Percentiles rank a stretch among this genome's conserved stretches.
phyloP scores from a whole-genome alignment of 1,140 invertebrate genomes.

The Calephelis nemesis region DNA sequence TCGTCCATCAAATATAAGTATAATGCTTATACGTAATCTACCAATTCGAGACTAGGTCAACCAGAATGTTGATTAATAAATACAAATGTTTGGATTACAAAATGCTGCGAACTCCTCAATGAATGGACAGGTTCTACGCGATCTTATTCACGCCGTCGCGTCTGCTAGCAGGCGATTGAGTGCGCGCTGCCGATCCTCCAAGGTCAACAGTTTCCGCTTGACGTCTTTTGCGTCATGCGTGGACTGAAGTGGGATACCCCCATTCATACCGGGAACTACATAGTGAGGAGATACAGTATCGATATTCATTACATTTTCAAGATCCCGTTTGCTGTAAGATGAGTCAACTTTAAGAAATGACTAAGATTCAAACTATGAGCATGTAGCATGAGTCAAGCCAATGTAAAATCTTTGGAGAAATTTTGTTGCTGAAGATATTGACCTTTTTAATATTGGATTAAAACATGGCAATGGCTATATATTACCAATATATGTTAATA shows the following conservation, averaged over 20 bases:
- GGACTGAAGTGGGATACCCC: not conserved
- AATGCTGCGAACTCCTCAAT: no score
- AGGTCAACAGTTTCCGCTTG: conserved; percentile 9
- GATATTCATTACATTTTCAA: conserved; percentile 1
- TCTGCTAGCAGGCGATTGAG: not conserved
- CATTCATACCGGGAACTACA: not conserved
- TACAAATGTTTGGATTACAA: no score
- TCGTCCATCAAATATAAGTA: no score
- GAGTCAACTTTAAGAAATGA: conserved; percentile 10
- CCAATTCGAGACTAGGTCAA: no score
- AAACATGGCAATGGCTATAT: not conserved
- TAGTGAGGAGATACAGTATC: not conserved
- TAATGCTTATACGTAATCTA: no score
- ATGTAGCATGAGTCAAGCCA: conserved; percentile 6
- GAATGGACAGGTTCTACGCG: not conserved
- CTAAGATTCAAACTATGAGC: conserved; percentile 11
- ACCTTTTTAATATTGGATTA: no score
- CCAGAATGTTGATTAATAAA: not conserved
- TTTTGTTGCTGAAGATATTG: not conserved
- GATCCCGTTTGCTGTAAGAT: conserved; percentile 3
- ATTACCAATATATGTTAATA: no score
- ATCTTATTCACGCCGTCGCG: not conserved
- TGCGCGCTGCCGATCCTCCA: not conserved
- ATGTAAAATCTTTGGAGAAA: conserved; percentile 10
- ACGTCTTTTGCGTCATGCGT: not conserved